phyloP scores from a whole-genome alignment of 2,888 invertebrate genomes.

The Eupeodes luniger region DNA sequence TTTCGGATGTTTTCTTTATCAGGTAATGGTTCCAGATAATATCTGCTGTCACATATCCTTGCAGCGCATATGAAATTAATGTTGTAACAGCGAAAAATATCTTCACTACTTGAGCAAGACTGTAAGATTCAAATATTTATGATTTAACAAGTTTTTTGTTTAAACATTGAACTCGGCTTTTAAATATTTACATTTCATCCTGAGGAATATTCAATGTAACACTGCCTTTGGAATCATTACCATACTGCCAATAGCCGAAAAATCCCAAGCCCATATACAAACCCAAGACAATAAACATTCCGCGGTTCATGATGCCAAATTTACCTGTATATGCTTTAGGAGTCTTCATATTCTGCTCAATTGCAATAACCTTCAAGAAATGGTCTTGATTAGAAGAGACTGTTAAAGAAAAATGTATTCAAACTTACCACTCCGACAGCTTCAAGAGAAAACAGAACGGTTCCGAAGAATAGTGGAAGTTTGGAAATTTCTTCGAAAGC shows the following conservation, averaged over 20 bases:
- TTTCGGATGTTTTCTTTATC: slow-evolving; percentile 88
- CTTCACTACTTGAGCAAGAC: slow-evolving; percentile 92
- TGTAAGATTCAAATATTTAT: slow-evolving; percentile 50
- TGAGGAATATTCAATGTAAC: slow-evolving; percentile 95
- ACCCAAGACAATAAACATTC: slow-evolving; percentile 93
- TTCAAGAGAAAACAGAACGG: slow-evolving; percentile 96
- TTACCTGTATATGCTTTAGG: slow-evolving; percentile 95
- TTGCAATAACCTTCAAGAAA: slow-evolving; percentile 91
- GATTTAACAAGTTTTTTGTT: background rate
- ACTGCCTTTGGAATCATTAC: slow-evolving; percentile 89
- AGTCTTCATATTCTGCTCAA: slow-evolving; percentile 98
- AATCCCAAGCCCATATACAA: slow-evolving; percentile 95
- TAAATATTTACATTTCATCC: slow-evolving; percentile 87
- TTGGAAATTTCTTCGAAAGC: slow-evolving; percentile 85
- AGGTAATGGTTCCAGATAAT: slow-evolving; percentile 91
- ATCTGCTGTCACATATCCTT: slow-evolving; percentile 98
- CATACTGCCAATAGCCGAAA: slow-evolving; percentile 96
- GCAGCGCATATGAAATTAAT: slow-evolving; percentile 97
- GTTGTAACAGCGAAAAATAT: slow-evolving; percentile 94
- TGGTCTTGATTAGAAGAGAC: background rate
- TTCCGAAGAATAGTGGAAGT: slow-evolving; percentile 95
- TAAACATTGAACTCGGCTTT: background rate
- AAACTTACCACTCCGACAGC: slow-evolving; percentile 90
- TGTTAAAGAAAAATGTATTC: background rate
- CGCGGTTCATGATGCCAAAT: slow-evolving; percentile 94